These are phyloP conservation scores for Sciurus carolinensis DNA, from an alignment of 2,797 vertebrate species.

Conservation along the genomic window DNA sequence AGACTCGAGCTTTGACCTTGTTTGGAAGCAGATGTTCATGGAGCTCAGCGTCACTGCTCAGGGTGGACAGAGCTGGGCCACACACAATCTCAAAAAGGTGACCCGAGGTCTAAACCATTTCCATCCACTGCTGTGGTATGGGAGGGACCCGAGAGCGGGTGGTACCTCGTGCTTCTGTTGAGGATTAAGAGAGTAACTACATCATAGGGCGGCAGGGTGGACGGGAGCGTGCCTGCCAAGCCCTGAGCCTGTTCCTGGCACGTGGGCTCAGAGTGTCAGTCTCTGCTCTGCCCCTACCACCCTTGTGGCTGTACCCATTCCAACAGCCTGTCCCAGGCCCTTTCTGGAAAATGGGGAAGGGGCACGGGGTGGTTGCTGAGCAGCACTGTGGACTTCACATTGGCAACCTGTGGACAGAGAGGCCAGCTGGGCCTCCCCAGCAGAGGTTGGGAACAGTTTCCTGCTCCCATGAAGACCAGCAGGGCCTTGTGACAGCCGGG, in stretches of 20 bases:
- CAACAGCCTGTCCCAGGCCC: not conserved
- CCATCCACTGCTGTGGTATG: not conserved
- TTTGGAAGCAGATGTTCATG: not conserved
- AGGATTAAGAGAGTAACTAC: rapidly evolving
- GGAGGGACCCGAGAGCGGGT: rapidly evolving
- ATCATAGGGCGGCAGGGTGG: rapidly evolving
- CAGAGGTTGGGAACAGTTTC: not conserved
- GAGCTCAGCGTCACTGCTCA: rapidly evolving
- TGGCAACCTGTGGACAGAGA: not conserved
- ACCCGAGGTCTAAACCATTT: rapidly evolving
- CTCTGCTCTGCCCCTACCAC: rapidly evolving
- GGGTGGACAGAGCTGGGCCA: not conserved
- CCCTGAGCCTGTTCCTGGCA: not conserved
- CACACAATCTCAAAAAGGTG: rapidly evolving
- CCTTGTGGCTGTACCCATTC: rapidly evolving
- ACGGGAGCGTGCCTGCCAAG: rapidly evolving
- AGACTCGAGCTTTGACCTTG: not conserved
- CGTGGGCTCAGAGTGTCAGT: rapidly evolving
- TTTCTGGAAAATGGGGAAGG: not conserved
- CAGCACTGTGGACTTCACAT: rapidly evolving
- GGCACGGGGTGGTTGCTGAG: rapidly evolving
- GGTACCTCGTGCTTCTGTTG: too few species aligned
- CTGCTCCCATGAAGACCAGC: rapidly evolving
- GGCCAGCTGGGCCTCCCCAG: rapidly evolving
- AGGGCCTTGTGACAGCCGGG: not conserved